Evolutionary conservation across 53 echinoderm and acorn worm genomes (phyloP), one percentile per base, ranked within the genome.

Genomic region (Zoroaster sp.): DNA sequence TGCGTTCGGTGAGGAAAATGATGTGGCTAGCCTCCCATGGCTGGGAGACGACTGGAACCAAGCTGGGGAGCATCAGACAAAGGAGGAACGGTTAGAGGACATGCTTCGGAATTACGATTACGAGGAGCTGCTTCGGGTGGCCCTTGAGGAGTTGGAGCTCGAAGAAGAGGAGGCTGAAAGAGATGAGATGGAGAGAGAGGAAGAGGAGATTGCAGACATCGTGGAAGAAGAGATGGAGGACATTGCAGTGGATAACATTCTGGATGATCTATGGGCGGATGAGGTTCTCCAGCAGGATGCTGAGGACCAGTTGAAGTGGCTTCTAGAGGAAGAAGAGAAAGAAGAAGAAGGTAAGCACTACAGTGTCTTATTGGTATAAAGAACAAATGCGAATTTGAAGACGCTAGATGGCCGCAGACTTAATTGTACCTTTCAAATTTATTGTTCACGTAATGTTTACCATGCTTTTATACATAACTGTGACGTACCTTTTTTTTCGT

Each of bases 231-330:
- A 89, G 78, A 71, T 71, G 82, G 90, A 89, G 46, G 42, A 73
- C 40, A 73, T 81, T 59, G 82, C 82, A 0, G 75, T 73, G 33
- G 65, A 82, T 9, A 40, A 70, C 65, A 88, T 88, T 43, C 75
- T 94, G 30, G 93, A 90, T 9, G 95, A 95, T 32, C 68, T 90
- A 35, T 83, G 90, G 86, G 91, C 88, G n/a, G 78, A 95, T 67
- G 88, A 93, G 53, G 67, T 78, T 9, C 89, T 95, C 5, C 40
- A 86, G 46, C 42, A 93, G 39, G 91, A 93, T 63, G 91, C 89
- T n/a, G 87, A 85, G 52, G 66, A 87, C 1, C 63, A 90, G 25
- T 75, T 93, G 18, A 90, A 83, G 47, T 73, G 74, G 38, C 87
- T 88, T 2, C 67, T 88, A 53, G 71, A 78, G 23, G 93, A 80